Percentiles rank a stretch among this genome's conserved stretches.
Conservation (phyloP, 2,797 vertebrate species). For the Hoplostethus atlanticus region DNA sequence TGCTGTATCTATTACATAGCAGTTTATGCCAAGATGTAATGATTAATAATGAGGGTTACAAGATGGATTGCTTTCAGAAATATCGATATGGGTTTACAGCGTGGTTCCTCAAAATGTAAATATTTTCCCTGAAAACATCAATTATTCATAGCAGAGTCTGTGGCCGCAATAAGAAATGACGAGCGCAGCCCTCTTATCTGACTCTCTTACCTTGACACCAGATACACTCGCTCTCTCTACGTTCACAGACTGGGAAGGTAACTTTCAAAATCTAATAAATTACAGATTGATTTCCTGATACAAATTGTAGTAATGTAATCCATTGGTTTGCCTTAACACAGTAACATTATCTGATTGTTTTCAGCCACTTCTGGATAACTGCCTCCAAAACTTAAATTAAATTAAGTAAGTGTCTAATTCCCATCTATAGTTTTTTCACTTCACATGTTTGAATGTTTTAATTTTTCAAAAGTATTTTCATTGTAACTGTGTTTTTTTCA, state of each 20-base stretch:
- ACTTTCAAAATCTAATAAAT: too few species aligned
- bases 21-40: slow-evolving; percentile 65
- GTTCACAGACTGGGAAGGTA: too few species aligned
- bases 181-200: slow-evolving; percentile 21
- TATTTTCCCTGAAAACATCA: slow-evolving; percentile 55
- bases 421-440: too few species aligned
- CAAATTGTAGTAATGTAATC: too few species aligned
- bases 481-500: not conserved
- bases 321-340: slow-evolving; percentile 7
- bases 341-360: not conserved
- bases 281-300: too few species aligned
- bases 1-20: slow-evolving; percentile 49
- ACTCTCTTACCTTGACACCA: slow-evolving; percentile 25
- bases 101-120: slow-evolving; percentile 55
- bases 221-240: not conserved
- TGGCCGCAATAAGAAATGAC: slow-evolving; percentile 16
- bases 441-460: too few species aligned
- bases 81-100: not conserved
- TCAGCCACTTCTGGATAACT: not conserved
- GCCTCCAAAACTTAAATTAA: not conserved
- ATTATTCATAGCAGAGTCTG: slow-evolving; percentile 50
- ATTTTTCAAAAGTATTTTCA: too few species aligned
- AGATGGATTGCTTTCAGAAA: slow-evolving; percentile 56
- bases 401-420: too few species aligned
- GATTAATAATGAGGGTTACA: slow-evolving; percentile 51